phyloP scores from a whole-genome alignment of 1,140 invertebrate genomes.

The Argopecten irradians region DNA sequence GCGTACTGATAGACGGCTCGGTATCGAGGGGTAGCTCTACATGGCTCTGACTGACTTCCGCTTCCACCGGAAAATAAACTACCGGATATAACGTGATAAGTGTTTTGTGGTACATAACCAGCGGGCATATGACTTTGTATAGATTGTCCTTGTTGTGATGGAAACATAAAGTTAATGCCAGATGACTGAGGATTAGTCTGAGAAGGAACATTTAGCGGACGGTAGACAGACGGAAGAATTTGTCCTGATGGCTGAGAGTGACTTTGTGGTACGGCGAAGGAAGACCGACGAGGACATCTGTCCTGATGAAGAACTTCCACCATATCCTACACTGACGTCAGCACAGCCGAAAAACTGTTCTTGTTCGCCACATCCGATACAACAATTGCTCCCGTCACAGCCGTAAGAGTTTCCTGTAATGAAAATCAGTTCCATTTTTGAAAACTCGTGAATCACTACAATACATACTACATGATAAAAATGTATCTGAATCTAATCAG shows the following conservation, averaged over 20 bases:
- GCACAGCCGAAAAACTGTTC: slow-evolving; percentile 69
- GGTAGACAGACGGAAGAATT: no score
- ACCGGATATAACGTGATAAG: not conserved
- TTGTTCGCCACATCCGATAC: slow-evolving; percentile 63
- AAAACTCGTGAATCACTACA: no score
- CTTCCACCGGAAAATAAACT: not conserved
- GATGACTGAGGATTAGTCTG: no score
- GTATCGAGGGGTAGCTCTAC: slow-evolving; percentile 26
- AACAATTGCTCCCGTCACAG: slow-evolving; percentile 58
- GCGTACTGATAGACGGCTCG: slow-evolving; percentile 32
- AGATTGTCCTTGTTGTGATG: not conserved
- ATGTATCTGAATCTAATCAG: no score
- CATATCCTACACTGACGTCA: slow-evolving; percentile 60
- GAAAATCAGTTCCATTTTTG: no score
- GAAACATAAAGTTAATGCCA: not conserved
- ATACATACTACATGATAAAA: no score
- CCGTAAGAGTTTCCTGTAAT: slow-evolving; percentile 44
- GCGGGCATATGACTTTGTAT: not conserved
- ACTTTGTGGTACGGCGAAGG: no score
- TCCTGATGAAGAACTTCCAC: not conserved
- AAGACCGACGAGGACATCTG: no score
- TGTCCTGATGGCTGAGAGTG: no score
- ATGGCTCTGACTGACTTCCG: not conserved
- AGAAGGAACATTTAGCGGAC: no score
- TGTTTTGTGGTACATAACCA: not conserved